Conservation (phyloP, 2,113 vertebrate genomes). For the Empidonax alnorum region DNA sequence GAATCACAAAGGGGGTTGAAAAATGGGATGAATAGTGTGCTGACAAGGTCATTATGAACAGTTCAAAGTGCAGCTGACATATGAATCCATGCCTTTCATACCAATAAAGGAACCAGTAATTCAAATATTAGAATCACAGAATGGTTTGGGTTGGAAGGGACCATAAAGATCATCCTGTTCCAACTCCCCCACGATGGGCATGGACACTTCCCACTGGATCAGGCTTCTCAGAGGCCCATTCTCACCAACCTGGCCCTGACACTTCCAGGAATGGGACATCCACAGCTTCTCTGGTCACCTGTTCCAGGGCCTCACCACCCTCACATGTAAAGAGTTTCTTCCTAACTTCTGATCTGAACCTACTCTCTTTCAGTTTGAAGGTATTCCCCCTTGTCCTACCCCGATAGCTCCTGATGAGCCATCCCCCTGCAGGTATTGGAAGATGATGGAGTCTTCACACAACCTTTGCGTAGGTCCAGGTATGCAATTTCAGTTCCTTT, state of each 20-base stretch:
- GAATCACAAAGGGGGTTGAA: background rate
- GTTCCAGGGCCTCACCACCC: background rate
- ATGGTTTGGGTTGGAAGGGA: background rate
- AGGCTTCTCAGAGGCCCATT: background rate
- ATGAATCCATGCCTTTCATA: background rate
- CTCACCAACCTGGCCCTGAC: background rate
- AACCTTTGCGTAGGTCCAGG: background rate
- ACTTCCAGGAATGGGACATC: background rate
- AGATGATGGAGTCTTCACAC: background rate
- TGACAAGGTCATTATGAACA: background rate
- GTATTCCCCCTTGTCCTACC: background rate
- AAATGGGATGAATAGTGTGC: background rate
- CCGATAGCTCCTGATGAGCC: fast-evolving
- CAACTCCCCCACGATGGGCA: background rate
- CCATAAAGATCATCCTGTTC: background rate
- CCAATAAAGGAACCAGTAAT: background rate
- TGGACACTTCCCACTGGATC: background rate
- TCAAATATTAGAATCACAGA: background rate
- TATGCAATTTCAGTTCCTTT: background rate
- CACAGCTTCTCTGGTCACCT: background rate
- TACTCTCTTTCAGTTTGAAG: background rate
- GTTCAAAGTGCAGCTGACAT: background rate
- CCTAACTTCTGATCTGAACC: background rate
- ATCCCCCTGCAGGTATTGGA: background rate
- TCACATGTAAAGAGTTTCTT: background rate